Evolutionary conservation across 1,140 invertebrate genomes (phyloP).

Genomic region (Drosophila albomicans): DNA sequence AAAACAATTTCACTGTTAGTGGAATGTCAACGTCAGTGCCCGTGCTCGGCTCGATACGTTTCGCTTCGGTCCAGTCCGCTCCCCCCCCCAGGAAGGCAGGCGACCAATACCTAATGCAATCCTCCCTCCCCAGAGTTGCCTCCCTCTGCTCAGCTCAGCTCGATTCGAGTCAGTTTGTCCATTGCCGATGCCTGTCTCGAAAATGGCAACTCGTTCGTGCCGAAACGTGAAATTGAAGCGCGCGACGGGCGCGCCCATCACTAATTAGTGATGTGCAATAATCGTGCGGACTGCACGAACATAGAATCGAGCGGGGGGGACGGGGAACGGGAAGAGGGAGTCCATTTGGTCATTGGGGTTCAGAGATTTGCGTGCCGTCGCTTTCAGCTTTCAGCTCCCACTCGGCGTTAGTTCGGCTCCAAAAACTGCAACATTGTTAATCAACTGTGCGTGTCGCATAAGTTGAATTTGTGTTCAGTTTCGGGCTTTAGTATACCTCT

Average conservation of each 20-base stretch:
- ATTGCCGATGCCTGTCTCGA: slow-evolving; percentile 13
- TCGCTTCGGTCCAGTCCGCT: not conserved
- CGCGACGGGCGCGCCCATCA: slow-evolving; percentile 62
- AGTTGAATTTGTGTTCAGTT: slow-evolving; percentile 61
- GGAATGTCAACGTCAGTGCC: slow-evolving; percentile 77
- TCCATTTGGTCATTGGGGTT: slow-evolving; percentile 37
- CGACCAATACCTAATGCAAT: not conserved
- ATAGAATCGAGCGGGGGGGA: not conserved
- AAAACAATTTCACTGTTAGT: slow-evolving; percentile 82
- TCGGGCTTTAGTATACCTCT: not conserved
- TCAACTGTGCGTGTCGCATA: slow-evolving; percentile 73
- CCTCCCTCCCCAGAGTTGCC: too few species aligned
- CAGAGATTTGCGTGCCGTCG: slow-evolving; percentile 36
- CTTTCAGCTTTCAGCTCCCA: too few species aligned
- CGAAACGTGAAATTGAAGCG: slow-evolving; percentile 72
- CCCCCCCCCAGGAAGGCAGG: not conserved
- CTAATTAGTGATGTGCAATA: slow-evolving; percentile 82
- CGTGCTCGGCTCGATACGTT: slow-evolving; percentile 10
- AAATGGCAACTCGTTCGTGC: slow-evolving; percentile 34
- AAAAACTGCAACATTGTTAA: slow-evolving; percentile 79
- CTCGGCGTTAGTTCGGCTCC: slow-evolving; percentile 29
- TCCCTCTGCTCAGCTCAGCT: too few species aligned
- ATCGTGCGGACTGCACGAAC: slow-evolving; percentile 56
- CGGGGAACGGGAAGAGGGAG: not conserved
- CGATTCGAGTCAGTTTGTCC: too few species aligned